Conservation (phyloP, 2,113 vertebrate genomes). For the Python bivittatus region DNA sequence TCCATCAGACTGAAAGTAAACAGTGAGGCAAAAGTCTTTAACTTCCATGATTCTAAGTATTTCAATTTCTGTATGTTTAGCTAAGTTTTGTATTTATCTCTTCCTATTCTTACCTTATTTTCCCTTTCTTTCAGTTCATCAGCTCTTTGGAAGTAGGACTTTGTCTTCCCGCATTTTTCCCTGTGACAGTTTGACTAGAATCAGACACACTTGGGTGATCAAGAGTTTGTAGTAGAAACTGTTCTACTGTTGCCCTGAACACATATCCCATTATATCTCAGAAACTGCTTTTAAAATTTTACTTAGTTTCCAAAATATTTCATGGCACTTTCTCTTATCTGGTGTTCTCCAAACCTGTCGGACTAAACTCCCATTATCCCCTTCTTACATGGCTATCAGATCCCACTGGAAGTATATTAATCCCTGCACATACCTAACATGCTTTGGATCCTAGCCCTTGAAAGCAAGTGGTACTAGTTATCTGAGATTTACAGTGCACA, state of each 20-base stretch:
- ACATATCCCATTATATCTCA: background rate
- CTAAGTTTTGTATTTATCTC: background rate
- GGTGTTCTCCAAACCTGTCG: background rate
- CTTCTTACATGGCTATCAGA: background rate
- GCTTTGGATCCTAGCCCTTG: background rate
- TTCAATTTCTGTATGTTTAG: background rate
- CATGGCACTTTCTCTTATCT: background rate
- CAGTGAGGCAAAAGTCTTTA: background rate
- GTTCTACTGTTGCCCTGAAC: background rate
- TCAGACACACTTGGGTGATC: background rate
- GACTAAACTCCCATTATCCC: background rate
- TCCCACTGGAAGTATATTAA: background rate
- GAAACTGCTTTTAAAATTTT: background rate
- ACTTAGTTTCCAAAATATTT: background rate
- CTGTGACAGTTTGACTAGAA: background rate
- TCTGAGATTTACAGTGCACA: background rate
- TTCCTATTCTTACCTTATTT: background rate
- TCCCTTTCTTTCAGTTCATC: background rate
- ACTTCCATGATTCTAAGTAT: background rate
- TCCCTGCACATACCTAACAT: background rate
- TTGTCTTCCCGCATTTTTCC: background rate
- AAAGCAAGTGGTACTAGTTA: background rate
- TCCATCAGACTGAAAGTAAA: background rate
- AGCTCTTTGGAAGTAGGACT: background rate
- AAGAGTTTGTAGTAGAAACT: background rate